Evolutionary conservation across 2,888 invertebrate genomes (phyloP).

Genomic region (Rotaria socialis): DNA sequence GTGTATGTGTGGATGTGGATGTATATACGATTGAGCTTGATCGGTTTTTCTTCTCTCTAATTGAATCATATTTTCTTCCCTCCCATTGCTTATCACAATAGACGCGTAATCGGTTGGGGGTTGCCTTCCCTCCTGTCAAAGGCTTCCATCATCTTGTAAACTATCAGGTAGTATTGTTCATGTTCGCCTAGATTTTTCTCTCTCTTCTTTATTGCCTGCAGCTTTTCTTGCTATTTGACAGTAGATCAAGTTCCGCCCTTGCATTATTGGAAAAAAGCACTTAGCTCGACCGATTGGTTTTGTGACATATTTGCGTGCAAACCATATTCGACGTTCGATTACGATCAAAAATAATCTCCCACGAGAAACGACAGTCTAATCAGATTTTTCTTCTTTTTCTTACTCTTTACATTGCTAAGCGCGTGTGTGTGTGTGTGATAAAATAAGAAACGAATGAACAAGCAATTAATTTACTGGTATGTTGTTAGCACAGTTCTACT

Average conservation of each 20-base stretch:
- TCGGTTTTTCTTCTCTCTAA: background rate
- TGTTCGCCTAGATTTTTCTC: background rate
- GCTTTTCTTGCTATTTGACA: background rate
- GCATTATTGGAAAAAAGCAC: background rate
- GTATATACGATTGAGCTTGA: background rate
- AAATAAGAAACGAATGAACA: background rate
- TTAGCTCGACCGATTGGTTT: background rate
- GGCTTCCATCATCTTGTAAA: slow-evolving; percentile 3
- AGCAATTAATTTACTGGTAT: slow-evolving; percentile 4
- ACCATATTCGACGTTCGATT: slow-evolving; percentile 13
- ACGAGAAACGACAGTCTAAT: slow-evolving; percentile 9
- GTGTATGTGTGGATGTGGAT: background rate
- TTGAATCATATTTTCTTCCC: background rate
- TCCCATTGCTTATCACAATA: slow-evolving; percentile 11
- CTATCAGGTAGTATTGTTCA: slow-evolving; percentile 4
- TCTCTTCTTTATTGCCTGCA: background rate
- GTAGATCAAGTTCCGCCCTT: background rate
- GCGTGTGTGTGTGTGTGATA: background rate
- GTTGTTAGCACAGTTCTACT: slow-evolving; percentile 5
- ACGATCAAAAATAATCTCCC: slow-evolving; percentile 5
- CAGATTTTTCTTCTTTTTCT: background rate
- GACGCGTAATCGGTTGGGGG: background rate
- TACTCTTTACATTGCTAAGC: background rate
- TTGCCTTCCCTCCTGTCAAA: background rate
- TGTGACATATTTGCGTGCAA: slow-evolving; percentile 30